Evolutionary conservation across 1,140 invertebrate genomes (phyloP), one percentile per base, ranked within the genome.

Genomic region (Ostrea edulis): DNA sequence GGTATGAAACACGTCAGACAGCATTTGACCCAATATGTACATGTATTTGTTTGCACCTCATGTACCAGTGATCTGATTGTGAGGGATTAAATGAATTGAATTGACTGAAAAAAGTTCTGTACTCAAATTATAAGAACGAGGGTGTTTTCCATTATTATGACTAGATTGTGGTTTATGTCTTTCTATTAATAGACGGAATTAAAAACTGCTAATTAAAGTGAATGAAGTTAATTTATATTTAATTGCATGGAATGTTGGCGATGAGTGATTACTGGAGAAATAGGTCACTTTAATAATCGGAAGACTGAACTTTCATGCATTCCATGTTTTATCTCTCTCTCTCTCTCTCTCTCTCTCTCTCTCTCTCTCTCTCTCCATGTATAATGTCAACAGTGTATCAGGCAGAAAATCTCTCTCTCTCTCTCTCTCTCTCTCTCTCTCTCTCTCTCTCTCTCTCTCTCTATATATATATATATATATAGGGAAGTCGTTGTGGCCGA

Each of bases 181-280:
- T 17, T 62, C n/a, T 20, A 2, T 62, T 62, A 44, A 44, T 62
- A 7, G n/a, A 62, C 17, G 55, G n/a, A 17, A 0, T 20, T 17
- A 20, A 62, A 20, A 62, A 62, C 35, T 77, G 17, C 29, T 77
- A 14, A 35, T 25, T 35, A 77, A 44, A 44, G 1, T 5, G 35
- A 44, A 77, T 77, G 25, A 77, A 25, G 8, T 77, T 77, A 77
- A 77, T 77, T 29, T 77, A 77, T 77, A 29, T 77, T 77, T 77
- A 77, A 77, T 77, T 77, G 68, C 8, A 25, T 29, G 68, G 68
- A 77, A 77, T 77, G 22, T 77, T 77, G 68, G 35, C 68, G 29
- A 14, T 29, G 68, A 77, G 8, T 29, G 9, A 77, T 77, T 62
- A 20, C 55, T n/a, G 5, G 55, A 20, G 3, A 62, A 20, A 58